Evolutionary conservation across 2,113 vertebrate genomes (phyloP).

Genomic region (Cygnus atratus): DNA sequence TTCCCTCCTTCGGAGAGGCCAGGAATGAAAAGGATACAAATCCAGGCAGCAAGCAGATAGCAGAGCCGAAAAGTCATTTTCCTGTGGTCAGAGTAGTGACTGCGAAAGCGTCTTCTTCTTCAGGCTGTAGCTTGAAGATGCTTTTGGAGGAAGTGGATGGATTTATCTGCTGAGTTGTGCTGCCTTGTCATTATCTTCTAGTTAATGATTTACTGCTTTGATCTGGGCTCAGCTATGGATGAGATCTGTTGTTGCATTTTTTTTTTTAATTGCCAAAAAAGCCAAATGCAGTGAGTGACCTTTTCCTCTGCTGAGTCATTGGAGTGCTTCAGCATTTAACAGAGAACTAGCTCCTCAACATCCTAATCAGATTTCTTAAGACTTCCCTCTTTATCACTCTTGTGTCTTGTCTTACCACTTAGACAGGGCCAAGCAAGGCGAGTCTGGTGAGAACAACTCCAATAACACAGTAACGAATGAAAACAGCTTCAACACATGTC

Average conservation of each 20-base stretch:
- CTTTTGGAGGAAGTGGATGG: fast-evolving
- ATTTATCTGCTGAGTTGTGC: background rate
- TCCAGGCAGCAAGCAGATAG: background rate
- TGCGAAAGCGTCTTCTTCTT: background rate
- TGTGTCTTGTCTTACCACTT: background rate
- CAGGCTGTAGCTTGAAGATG: background rate
- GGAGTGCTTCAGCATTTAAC: fast-evolving
- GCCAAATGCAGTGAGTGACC: background rate
- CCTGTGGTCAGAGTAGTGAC: background rate
- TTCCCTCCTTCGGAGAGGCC: conserved; percentile 68
- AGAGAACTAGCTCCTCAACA: background rate
- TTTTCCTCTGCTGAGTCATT: background rate
- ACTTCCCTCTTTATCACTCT: background rate
- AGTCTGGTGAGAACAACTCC: background rate
- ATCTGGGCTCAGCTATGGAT: background rate
- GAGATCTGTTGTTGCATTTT: background rate
- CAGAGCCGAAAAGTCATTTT: background rate
- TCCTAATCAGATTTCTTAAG: background rate
- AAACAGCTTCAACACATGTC: background rate
- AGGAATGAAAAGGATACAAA: background rate
- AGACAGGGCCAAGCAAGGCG: background rate
- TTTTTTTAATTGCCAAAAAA: background rate
- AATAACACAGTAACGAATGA: background rate
- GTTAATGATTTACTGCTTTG: background rate
- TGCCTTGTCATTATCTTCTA: background rate